A percentile compares a stretch with the other conserved stretches of the same genome.
These are phyloP conservation scores for Formica exsecta DNA, from an alignment of 1,140 invertebrate species.

Conservation along the genomic window DNA sequence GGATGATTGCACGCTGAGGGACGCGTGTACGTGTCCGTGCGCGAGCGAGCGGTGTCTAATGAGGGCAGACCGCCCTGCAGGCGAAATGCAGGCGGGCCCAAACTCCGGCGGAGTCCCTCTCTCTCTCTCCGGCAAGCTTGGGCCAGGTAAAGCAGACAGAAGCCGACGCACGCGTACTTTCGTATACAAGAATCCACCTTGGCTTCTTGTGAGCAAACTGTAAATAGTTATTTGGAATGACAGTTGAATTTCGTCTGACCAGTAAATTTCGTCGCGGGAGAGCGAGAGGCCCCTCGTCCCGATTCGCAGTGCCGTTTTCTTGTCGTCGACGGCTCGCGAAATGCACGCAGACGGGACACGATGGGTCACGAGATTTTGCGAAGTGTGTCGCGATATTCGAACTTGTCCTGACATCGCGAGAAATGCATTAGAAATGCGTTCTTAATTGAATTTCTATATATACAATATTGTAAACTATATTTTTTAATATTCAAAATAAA, in stretches of 20 bases:
- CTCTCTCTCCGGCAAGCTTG: slow-evolving; percentile 30
- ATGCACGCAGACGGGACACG: slow-evolving; percentile 48
- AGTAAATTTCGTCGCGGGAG: slow-evolving; percentile 63
- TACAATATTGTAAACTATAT: neutral
- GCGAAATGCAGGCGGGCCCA: slow-evolving; percentile 62
- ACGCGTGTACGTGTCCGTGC: slow-evolving; percentile 57
- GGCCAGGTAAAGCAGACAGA: slow-evolving; percentile 13
- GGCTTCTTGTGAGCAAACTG: slow-evolving; percentile 68
- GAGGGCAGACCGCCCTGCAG: slow-evolving; percentile 78
- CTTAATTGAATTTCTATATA: slow-evolving; percentile 7
- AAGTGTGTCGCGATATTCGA: slow-evolving; percentile 1
- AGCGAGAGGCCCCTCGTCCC: neutral
- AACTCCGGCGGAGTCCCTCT: neutral
- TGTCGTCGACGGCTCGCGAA: slow-evolving; percentile 60
- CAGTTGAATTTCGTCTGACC: slow-evolving; percentile 80
- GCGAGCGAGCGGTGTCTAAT: slow-evolving; percentile 74
- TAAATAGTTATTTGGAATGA: slow-evolving; percentile 85
- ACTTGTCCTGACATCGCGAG: neutral
- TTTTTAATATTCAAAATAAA: neutral
- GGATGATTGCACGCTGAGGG: slow-evolving; percentile 68
- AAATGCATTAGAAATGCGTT: neutral
- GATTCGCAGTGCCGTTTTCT: neutral
- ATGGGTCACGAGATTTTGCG: neutral
- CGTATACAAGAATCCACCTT: slow-evolving; percentile 76
- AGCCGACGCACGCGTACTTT: slow-evolving; percentile 50